Conservation (phyloP, 1,140 invertebrate genomes). For the Lineus longissimus region DNA sequence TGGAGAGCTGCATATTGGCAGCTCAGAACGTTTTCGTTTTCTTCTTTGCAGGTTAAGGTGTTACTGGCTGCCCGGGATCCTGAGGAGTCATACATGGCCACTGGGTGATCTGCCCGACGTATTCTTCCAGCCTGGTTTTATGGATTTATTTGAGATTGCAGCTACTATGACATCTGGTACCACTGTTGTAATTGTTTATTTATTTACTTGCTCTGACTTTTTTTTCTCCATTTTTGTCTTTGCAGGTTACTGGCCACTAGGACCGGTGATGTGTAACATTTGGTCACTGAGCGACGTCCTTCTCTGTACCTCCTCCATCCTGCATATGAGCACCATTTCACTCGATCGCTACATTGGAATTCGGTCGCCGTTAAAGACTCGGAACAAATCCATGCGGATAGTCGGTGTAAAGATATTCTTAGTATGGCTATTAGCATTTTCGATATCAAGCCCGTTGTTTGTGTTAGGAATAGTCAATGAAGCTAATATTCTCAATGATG, state of each 20-base stretch:
- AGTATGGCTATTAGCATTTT: slow-evolving; percentile 83
- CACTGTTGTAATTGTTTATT: too few species aligned
- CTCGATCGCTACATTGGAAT: slow-evolving; percentile 75
- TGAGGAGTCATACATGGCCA: too few species aligned
- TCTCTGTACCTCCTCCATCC: slow-evolving; percentile 87
- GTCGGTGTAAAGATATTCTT: slow-evolving; percentile 84
- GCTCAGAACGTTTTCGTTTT: too few species aligned
- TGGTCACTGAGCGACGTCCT: slow-evolving; percentile 92
- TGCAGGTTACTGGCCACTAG: slow-evolving; percentile 89
- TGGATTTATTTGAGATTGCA: too few species aligned
- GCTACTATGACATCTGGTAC: too few species aligned
- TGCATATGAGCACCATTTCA: slow-evolving; percentile 58
- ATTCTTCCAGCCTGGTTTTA: too few species aligned
- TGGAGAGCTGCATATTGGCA: too few species aligned
- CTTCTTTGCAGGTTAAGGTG: too few species aligned
- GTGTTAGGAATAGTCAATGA: slow-evolving; percentile 71
- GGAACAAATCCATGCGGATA: slow-evolving; percentile 71
- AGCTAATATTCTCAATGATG: slow-evolving; percentile 48
- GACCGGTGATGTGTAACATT: slow-evolving; percentile 82
- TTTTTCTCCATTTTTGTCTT: slow-evolving; percentile 29
- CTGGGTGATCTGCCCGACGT: too few species aligned
- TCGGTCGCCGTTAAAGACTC: slow-evolving; percentile 73
- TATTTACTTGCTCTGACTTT: too few species aligned
- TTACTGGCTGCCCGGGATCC: too few species aligned
- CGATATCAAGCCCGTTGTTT: slow-evolving; percentile 81